phyloP scores from a whole-genome alignment of 2,113 vertebrate species.

The Pontoporia blainvillei region DNA sequence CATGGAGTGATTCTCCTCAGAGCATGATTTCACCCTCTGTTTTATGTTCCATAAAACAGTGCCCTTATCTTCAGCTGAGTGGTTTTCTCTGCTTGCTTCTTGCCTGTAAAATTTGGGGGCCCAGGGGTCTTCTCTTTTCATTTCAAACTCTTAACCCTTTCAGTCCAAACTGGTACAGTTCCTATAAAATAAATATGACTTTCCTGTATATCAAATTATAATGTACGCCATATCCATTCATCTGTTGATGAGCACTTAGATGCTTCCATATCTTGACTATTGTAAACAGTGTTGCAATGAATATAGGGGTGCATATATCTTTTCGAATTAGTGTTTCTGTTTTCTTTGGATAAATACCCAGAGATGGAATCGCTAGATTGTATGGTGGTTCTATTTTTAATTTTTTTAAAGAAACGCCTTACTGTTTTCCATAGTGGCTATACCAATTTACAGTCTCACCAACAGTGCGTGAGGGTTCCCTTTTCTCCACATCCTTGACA shows the following conservation, averaged over 20 bases:
- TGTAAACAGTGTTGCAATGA: background rate
- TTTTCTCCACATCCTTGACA: background rate
- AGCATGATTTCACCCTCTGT: background rate
- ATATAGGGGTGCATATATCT: background rate
- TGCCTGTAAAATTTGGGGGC: background rate
- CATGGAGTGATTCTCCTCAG: background rate
- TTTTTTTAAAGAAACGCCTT: background rate
- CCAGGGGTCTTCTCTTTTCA: background rate
- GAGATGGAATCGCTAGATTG: background rate
- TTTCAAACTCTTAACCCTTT: background rate
- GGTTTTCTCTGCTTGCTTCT: background rate
- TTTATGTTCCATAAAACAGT: background rate
- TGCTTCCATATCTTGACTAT: background rate
- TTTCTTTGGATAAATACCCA: background rate
- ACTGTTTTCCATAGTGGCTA: background rate
- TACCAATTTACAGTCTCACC: background rate
- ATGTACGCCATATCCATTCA: background rate
- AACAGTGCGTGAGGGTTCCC: background rate
- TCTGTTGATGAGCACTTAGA: background rate
- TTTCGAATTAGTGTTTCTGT: background rate
- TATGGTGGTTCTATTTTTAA: background rate
- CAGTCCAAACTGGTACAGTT: background rate
- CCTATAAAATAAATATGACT: background rate
- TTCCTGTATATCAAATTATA: background rate
- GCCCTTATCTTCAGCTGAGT: background rate